These are phyloP conservation scores for Junco hyemalis DNA, from an alignment of 2,113 vertebrate species.

Conservation along the genomic window DNA sequence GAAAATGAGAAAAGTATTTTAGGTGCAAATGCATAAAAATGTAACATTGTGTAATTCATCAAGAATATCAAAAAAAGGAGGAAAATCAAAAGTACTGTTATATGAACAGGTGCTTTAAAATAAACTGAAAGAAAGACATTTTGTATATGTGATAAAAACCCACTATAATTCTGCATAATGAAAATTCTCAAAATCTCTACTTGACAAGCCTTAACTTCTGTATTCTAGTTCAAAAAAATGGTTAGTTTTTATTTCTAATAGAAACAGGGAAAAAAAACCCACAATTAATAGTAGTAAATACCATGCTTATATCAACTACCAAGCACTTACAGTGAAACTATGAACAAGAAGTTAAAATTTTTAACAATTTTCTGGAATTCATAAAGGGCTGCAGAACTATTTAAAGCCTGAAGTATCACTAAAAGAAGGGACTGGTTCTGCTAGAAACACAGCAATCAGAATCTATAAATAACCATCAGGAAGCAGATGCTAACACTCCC, in stretches of 20 bases:
- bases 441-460: constrained; percentile 46
- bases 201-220: not conserved
- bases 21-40: not conserved
- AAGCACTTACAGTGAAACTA: not conserved
- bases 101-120: not conserved
- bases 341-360: not conserved
- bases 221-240: not conserved
- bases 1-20: not conserved
- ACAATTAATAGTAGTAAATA: not conserved
- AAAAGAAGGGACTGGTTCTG: constrained; percentile 4
- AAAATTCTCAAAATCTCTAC: not conserved
- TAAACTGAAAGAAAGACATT: not conserved
- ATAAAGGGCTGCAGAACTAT: not conserved
- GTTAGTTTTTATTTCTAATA: not conserved
- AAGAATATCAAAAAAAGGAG: not conserved
- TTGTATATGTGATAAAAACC: not conserved
- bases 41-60: not conserved
- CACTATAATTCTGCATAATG: not conserved
- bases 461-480: constrained; percentile 51
- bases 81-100: not conserved
- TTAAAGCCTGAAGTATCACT: constrained; percentile 31
- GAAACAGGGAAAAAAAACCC: not conserved
- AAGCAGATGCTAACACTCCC: constrained; percentile 46
- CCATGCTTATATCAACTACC: not conserved
- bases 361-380: not conserved